Base-by-base conservation (phyloP, 2,888 invertebrate genomes). In the Gonocerus acuteangulatus region DNA sequence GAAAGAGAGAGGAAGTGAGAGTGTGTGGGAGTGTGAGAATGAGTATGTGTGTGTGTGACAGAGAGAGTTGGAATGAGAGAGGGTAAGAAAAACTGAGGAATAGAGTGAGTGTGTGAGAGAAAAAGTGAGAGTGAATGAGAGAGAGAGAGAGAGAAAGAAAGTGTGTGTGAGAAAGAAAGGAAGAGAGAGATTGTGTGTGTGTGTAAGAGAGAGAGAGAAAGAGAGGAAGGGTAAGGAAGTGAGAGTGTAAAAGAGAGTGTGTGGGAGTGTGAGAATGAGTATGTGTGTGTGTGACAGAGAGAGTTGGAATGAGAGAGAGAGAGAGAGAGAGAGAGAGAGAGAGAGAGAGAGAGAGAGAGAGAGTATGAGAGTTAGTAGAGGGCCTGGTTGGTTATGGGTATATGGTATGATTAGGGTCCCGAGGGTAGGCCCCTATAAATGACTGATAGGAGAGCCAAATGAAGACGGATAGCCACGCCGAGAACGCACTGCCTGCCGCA, bases 401-500 rank as follows among this genome's bases (percentile, higher is more conserved):
- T 27, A 27, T 27, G 36, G 51, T 51, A 19, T 51, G 51, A 51
- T 51, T 51, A 51, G 21, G 54, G 13, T 22, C 27, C 54, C 23
- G 39, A 22, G 54, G 39, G 42, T 18, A 34, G 34, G 51, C 34
- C 32, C 36, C 51, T 51, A 51, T 62, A 62, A 62, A 62, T 62
- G 62, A 62, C 57, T 62, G 62, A 62, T 62, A 60, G 42, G 42
- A 42, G 42, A 13, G n/a, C n/a, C 16, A 15, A 19, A 19, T 18
- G 36, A 34, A 34, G 34, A 21, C 51, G 36, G 21, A 15, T 42
- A n/a, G 16, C 42, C 42, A 3, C 3, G 42, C 42, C 3, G 42
- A 42, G 42, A 42, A 16, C 7, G 19, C 51, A 36, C 1, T 4
- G 27, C 21, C 2, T 2, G 36, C 1, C 27, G 16, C n/a, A 27